Base-by-base conservation (phyloP, 2,797 vertebrate species). In the Coracias cyanogaster region DNA sequence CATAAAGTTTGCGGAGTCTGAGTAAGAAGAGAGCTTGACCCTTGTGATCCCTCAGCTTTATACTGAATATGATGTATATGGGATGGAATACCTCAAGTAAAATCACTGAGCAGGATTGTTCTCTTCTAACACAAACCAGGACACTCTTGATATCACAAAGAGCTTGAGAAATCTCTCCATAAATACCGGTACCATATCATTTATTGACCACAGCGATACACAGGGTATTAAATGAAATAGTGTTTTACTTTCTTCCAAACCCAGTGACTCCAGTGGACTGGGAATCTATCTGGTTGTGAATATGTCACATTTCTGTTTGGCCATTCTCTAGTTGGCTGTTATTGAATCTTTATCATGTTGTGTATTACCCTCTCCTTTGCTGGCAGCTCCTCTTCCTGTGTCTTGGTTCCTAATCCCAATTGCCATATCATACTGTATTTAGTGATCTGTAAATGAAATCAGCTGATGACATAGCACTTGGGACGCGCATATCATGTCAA, bases 401-500 rank as follows among this genome's bases (percentile, higher is more conserved):
- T 51, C 80, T 78, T 62, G 31, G 51, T 6, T 37, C 52, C 33
- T n/a, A 61, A 66, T 8, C 22, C 12, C 41, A 55, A 15, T 4
- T 41, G 9, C n/a, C 0, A 0, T 49, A 51, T 19, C 48, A 26
- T 14, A 55, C 21, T 29, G 45, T 3, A 49, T 52, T 90, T 52
- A 71, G 15, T 26, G 48, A 70, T 8, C 17, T 45, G 21, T 54
- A 86, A 64, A 64, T 52, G 2, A 33, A 39, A 78, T 29, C 31
- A 67, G 61, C 10, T 8, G 41, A 69, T 12, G 7, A 39, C 1
- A 0, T 1, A 64, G 66, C 9, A 31, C 25, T 51, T 16, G 12
- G 29, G 33, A 43, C 0, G 1, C 18, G 24, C 35, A 17, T 6
- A 62, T 21, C 5, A 22, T 0, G 0, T 7, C 1, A 6, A 41